phyloP scores from a whole-genome alignment of 2,797 vertebrate genomes.

The Coluber constrictor region DNA sequence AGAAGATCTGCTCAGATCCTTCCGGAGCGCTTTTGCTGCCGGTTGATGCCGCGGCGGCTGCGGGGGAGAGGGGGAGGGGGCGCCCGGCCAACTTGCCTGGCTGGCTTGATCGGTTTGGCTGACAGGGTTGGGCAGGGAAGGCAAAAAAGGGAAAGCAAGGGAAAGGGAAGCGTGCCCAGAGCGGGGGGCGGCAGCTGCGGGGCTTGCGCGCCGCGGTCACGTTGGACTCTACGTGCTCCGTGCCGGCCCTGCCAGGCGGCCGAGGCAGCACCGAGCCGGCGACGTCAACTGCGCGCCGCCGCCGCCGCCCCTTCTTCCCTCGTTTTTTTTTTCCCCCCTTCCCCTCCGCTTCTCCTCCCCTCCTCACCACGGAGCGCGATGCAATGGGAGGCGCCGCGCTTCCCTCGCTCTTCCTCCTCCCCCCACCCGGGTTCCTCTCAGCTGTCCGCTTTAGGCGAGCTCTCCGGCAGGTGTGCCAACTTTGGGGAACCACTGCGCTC shows the following conservation, averaged over 20 bases:
- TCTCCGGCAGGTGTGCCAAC: neutral
- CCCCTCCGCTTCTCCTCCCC: neutral
- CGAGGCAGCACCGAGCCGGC: neutral
- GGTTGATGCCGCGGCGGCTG: neutral
- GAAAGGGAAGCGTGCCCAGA: neutral
- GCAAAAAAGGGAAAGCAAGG: neutral
- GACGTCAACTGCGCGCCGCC: slow-evolving; percentile 7
- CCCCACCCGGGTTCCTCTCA: too few relatives aligned
- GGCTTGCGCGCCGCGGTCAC: neutral
- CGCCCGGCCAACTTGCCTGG: neutral
- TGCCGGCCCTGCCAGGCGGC: neutral
- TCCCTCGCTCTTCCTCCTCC: neutral
- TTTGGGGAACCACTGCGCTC: neutral
- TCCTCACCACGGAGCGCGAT: neutral
- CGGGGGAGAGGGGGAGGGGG: neutral
- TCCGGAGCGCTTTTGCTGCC: neutral
- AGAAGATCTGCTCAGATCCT: neutral
- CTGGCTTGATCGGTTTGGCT: neutral
- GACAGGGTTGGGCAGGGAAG: neutral
- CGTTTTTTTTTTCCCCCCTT: neutral
- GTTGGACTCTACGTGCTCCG: slow-evolving; percentile 14
- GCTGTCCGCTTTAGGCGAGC: too few relatives aligned
- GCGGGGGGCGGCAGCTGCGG: neutral
- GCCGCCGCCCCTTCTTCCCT: neutral
- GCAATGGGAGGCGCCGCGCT: neutral